Evolutionary conservation across 92 coral and sea anemone genomes (phyloP), one percentile per base, ranked within the genome.

Genomic region (Umimayanthus kanabou): DNA sequence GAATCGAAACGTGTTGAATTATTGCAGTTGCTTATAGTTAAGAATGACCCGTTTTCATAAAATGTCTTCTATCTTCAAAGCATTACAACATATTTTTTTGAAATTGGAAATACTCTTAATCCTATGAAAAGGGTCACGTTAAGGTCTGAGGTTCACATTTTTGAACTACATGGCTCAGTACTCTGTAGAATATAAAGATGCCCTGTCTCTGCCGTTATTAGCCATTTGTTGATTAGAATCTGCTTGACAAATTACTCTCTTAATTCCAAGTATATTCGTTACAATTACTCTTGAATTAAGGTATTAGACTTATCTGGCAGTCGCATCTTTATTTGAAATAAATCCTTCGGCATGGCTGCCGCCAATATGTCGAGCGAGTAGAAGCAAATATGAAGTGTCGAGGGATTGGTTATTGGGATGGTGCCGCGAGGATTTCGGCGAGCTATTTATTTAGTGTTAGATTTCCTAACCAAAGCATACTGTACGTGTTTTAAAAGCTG

Each of bases 321-420:
- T 88, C 91, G 91, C 93, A 91, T 91, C 93, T 91, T 90, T 91
- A 80, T 91, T 91, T 88, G 81, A 37, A 90, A 90, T 79, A 91
- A 84, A 84, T 88, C 91, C 89, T 79, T 58, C 73, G 73, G 50
- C 73, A 4, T 78, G 86, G 66, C 89, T 20, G 79, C 64, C 87
- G 87, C 87, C 87, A 71, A 45, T 67, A 45, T 70, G 87, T 43
- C 87, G 78, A 83, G 77, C 49, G 20, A 22, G 78, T 10, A 67
- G 76, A 42, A 45, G 45, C 4, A 69, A 83, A 71, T 70, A 47
- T 70, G 66, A 71, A 69, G 79, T 83, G 87, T 43, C 77, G 87
- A 83, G 78, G 77, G 87, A 83, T 83, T 10, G 22, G 42, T 18
- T 42, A 65, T 45, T 70, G 45, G 57, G 11, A 55, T 69, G 87